These are phyloP conservation scores for Pollimyrus isidori DNA, from an alignment of 2,113 vertebrate species.

Conservation along the genomic window DNA sequence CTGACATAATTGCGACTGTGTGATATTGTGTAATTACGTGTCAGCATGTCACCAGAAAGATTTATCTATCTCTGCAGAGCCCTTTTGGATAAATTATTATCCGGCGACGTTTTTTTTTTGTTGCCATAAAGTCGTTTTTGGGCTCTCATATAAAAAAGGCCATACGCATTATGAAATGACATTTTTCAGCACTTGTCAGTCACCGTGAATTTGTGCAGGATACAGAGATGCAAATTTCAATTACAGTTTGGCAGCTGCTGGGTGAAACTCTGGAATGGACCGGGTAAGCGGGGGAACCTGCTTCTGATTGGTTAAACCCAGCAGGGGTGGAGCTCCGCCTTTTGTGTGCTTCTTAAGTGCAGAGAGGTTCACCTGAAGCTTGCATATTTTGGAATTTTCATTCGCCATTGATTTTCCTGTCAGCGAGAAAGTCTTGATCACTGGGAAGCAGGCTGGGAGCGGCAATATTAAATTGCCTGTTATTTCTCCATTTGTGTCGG, in stretches of 20 bases:
- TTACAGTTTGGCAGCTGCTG: background rate
- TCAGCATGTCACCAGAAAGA: background rate
- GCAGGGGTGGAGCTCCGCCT: background rate
- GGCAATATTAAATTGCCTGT: background rate
- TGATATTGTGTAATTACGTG: slow-evolving; percentile 1
- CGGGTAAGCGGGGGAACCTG: background rate
- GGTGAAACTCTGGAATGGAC: background rate
- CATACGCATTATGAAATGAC: background rate
- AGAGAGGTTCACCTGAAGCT: background rate
- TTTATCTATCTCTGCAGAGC: background rate
- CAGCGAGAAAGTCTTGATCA: background rate
- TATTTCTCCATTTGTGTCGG: background rate
- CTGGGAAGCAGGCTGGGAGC: background rate
- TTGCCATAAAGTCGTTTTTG: background rate
- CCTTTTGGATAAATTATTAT: background rate
- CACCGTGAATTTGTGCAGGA: background rate
- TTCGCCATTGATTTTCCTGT: background rate
- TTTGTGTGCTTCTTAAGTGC: background rate
- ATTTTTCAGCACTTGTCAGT: background rate
- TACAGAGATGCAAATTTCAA: background rate
- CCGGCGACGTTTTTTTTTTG: background rate
- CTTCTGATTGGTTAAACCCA: background rate
- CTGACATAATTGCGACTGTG: background rate
- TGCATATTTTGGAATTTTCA: background rate
- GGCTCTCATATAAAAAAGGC: background rate